Percentiles rank a stretch among this genome's conserved stretches.
phyloP scores from a whole-genome alignment of 2,797 vertebrate species.

The Pempheris klunzingeri region DNA sequence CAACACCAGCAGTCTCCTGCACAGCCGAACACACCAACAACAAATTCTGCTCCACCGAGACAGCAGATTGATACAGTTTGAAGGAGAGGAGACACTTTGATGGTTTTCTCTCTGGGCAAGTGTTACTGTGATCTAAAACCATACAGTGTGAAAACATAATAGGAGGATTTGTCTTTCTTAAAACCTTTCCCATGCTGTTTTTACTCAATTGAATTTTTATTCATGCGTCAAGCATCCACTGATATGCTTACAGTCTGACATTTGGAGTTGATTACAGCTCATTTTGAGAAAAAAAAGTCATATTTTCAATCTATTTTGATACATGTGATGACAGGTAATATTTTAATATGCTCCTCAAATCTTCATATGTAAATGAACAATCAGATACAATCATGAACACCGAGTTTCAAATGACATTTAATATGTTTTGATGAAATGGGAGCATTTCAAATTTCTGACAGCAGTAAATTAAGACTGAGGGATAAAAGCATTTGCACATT shows the following conservation, averaged over 20 bases:
- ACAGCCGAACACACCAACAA: conserved; percentile 36
- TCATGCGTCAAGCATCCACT: neutral
- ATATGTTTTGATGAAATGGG: conserved; percentile 67
- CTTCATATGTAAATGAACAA: conserved; percentile 63
- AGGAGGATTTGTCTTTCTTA: neutral
- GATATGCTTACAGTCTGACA: neutral
- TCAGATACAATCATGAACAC: conserved; percentile 74
- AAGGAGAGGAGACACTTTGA: conserved; percentile 22
- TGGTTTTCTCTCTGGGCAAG: conserved; percentile 19
- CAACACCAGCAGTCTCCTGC: conserved; percentile 30
- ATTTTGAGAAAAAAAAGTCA: neutral
- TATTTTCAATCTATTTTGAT: neutral
- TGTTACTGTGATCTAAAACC: neutral
- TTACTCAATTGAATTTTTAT: neutral
- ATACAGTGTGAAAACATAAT: neutral
- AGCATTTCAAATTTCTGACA: conserved; percentile 66
- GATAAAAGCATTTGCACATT: conserved; percentile 17
- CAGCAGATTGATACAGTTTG: conserved; percentile 40
- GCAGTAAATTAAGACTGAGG: conserved; percentile 70
- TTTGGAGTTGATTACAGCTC: neutral
- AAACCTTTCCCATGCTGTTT: neutral
- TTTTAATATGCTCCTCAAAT: conserved; percentile 58
- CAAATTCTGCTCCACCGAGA: conserved; percentile 40
- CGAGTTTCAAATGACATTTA: conserved; percentile 74
- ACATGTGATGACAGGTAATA: conserved; percentile 68